A percentile compares a stretch with the other conserved stretches of the same genome.
Conservation (phyloP, 2,797 vertebrate species). For the Clarias laeviceps region DNA sequence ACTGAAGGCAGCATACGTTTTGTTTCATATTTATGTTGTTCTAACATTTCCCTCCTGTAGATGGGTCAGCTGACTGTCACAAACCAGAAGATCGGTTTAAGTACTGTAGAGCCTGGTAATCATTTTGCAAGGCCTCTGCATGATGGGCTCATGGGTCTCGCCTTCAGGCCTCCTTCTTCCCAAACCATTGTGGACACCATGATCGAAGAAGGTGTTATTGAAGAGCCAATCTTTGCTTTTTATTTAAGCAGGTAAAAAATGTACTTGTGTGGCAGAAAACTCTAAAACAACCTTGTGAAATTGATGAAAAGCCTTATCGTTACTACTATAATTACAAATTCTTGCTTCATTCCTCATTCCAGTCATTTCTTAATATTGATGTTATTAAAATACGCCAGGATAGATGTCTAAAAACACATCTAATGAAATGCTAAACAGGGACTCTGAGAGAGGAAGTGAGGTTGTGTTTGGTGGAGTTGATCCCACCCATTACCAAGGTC, state of each 20-base stretch:
- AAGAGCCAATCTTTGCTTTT: conserved; percentile 39
- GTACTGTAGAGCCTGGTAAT: conserved; percentile 61
- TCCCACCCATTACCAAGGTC: conserved; percentile 63
- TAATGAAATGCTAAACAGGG: conserved; percentile 41
- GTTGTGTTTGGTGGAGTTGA: conserved; percentile 72
- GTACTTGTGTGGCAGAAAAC: neutral
- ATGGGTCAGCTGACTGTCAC: conserved; percentile 65
- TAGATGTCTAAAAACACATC: neutral
- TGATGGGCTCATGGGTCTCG: conserved; percentile 76
- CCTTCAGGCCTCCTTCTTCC: conserved; percentile 20
- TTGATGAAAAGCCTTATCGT: neutral
- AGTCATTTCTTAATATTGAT: neutral
- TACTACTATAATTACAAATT: neutral
- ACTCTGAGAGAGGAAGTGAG: conserved; percentile 64
- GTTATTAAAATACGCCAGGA: neutral
- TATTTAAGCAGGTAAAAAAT: conserved; percentile 50
- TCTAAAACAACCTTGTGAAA: neutral
- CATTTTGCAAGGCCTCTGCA: conserved; percentile 70
- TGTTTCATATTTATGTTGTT: neutral
- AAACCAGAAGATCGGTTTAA: conserved; percentile 74
- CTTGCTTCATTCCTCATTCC: neutral
- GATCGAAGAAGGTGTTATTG: conserved; percentile 46
- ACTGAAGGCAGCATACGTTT: too few species aligned
- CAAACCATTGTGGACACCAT: conserved; percentile 43
- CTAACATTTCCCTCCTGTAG: conserved; percentile 51